phyloP scores from a whole-genome alignment of 1,140 invertebrate species.

The Temnothorax longispinosus region DNA sequence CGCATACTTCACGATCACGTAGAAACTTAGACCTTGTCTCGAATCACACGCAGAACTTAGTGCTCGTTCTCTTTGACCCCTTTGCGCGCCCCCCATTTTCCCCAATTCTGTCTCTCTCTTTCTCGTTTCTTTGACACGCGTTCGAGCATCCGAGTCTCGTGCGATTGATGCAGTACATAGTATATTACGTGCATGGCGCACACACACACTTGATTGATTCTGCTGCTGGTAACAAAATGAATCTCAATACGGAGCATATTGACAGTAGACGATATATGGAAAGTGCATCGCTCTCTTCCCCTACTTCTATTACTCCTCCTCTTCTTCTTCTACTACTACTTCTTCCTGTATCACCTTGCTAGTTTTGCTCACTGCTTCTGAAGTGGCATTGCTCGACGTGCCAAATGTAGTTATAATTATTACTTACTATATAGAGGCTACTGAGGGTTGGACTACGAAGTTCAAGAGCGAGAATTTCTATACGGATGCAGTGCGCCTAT shows the following conservation, averaged over 20 bases:
- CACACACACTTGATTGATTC: constrained; percentile 29
- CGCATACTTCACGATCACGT: constrained; percentile 42
- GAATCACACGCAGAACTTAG: constrained; percentile 37
- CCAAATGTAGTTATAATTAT: constrained; percentile 61
- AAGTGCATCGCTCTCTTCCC: constrained; percentile 58
- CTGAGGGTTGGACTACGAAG: constrained; percentile 24
- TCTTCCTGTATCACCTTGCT: constrained; percentile 51
- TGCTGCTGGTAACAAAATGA: constrained; percentile 40
- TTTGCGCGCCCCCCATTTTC: neutral
- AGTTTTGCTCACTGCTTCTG: constrained; percentile 64
- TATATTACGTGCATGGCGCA: constrained; percentile 63
- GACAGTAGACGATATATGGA: constrained; percentile 34
- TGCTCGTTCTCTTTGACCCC: constrained; percentile 25
- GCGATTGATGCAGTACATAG: constrained; percentile 49
- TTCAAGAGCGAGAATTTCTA: constrained; percentile 37
- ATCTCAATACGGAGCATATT: constrained; percentile 53
- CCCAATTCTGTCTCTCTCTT: neutral
- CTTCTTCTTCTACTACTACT: constrained; percentile 9
- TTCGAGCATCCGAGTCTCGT: constrained; percentile 40
- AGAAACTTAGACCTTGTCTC: constrained; percentile 39
- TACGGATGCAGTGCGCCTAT: neutral
- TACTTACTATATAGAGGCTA: neutral
- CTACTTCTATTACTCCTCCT: neutral
- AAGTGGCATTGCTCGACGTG: constrained; percentile 70
- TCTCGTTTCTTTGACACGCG: constrained; percentile 41